Percentiles rank a stretch among this genome's conserved stretches.
Conservation (phyloP, 2,113 vertebrate species). For the Chaetodon trifascialis region DNA sequence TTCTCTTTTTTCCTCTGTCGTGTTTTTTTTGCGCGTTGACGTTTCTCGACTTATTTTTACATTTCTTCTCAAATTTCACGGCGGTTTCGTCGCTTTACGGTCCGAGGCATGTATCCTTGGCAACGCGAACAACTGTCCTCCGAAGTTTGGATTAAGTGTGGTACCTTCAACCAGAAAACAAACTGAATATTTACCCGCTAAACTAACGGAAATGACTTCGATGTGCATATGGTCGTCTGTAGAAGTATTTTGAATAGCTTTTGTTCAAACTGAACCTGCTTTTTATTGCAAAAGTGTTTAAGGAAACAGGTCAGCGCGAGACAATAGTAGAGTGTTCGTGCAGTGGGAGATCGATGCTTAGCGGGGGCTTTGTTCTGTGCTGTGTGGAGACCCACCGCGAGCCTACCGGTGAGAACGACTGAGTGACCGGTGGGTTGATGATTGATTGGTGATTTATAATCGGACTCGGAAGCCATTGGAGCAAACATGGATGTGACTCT, state of each 20-base stretch:
- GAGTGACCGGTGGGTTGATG: constrained; percentile 47
- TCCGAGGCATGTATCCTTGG: constrained; percentile 68
- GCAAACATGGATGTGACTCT: constrained; percentile 76
- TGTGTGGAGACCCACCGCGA: constrained; percentile 36
- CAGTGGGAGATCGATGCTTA: constrained; percentile 54
- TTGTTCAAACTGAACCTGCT: too few species aligned
- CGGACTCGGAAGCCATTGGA: neutral
- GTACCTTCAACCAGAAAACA: constrained; percentile 4
- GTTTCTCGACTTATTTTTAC: neutral
- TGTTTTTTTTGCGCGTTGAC: neutral
- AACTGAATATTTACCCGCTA: neutral
- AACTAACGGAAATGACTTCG: neutral
- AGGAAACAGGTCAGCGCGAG: constrained; percentile 51
- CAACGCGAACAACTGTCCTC: constrained; percentile 73
- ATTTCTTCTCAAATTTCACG: constrained; percentile 13
- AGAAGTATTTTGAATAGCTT: neutral
- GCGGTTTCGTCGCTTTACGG: constrained; percentile 55
- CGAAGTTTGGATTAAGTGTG: constrained; percentile 77
- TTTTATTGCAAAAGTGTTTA: constrained; percentile 8
- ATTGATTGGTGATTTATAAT: neutral
- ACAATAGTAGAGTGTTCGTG: constrained; percentile 73
- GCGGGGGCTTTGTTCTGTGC: constrained; percentile 76
- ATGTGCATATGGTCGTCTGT: rapidly evolving
- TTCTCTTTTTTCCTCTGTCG: rapidly evolving
- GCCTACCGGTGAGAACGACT: constrained; percentile 33